A percentile compares a stretch with the other conserved stretches of the same genome.
phyloP scores from a whole-genome alignment of 30 jellyfish, hydroid and myxozoan genomes.

The Aurelia sp. region DNA sequence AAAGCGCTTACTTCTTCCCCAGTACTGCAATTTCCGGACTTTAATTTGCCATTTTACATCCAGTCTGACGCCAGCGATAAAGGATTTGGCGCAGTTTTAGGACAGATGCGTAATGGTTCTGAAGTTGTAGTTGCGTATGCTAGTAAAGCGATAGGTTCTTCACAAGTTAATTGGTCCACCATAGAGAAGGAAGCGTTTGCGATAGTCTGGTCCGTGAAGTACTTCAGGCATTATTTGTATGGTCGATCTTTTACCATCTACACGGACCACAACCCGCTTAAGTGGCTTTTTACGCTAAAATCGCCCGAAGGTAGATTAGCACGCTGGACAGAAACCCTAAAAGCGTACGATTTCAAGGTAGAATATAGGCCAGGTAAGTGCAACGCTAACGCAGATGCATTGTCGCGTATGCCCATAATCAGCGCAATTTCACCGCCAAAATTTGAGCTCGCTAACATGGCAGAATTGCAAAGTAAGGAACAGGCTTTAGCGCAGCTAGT shows the following conservation, averaged over 20 bases:
- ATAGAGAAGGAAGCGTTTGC: conserved; percentile 74
- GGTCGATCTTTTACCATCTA: conserved; percentile 64
- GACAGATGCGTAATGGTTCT: conserved; percentile 44
- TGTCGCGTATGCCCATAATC: conserved; percentile 63
- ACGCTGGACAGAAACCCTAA: conserved; percentile 59
- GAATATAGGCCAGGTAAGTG: conserved; percentile 67
- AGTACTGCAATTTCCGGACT: conserved; percentile 47
- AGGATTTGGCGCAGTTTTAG: conserved; percentile 64
- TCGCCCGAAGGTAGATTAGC: background rate
- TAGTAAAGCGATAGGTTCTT: conserved; percentile 9
- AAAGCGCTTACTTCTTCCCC: conserved; percentile 52
- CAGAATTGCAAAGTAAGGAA: conserved; percentile 49
- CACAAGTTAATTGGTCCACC: conserved; percentile 28
- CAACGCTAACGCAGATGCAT: conserved; percentile 73
- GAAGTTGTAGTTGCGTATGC: conserved; percentile 64
- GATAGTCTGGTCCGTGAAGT: conserved; percentile 49
- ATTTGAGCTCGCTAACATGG: conserved; percentile 43
- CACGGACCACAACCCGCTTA: conserved; percentile 75
- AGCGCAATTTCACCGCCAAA: conserved; percentile 42
- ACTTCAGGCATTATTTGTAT: conserved; percentile 42
- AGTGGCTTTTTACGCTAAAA: conserved; percentile 50
- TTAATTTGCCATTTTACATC: conserved; percentile 45
- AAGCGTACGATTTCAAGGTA: conserved; percentile 61
- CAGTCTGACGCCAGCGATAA: conserved; percentile 54
- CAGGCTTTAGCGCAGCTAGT: conserved; percentile 32